Conservation (phyloP, 1,140 invertebrate species). For the Drosophila eugracilis region DNA sequence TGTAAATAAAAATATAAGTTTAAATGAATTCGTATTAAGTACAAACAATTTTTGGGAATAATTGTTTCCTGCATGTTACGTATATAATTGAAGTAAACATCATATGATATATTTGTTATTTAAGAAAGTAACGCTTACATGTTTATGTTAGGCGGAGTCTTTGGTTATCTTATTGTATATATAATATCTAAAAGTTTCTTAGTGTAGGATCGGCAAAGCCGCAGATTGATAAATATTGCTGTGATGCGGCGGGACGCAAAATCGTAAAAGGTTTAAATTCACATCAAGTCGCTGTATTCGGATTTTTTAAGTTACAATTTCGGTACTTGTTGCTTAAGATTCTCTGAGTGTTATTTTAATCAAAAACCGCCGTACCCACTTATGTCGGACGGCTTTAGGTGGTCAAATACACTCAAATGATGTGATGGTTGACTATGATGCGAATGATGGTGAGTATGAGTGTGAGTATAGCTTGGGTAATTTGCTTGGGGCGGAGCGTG, state of each 20-base stretch:
- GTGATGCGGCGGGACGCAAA: constrained; percentile 18
- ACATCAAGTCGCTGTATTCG: constrained; percentile 26
- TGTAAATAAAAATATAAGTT: neutral
- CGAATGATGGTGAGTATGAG: constrained; percentile 42
- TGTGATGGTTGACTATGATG: constrained; percentile 67
- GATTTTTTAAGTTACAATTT: constrained; percentile 20
- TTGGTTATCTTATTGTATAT: constrained; percentile 71
- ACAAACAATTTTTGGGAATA: constrained; percentile 18
- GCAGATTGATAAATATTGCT: constrained; percentile 72
- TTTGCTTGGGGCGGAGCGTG: constrained; percentile 52
- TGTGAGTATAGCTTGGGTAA: constrained; percentile 55
- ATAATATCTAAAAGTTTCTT: constrained; percentile 57
- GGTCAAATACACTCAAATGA: constrained; percentile 78
- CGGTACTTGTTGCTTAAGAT: neutral
- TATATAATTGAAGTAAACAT: constrained; percentile 29
- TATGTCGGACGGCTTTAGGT: constrained; percentile 81
- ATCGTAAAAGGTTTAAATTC: constrained; percentile 13
- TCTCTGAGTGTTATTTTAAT: constrained; percentile 23
- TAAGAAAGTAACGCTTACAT: constrained; percentile 45
- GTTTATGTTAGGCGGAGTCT: constrained; percentile 71
- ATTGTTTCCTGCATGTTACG: constrained; percentile 23
- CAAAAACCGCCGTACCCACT: constrained; percentile 75
- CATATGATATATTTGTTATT: constrained; percentile 31
- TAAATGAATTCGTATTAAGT: constrained; percentile 21
- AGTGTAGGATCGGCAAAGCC: constrained; percentile 63